These are phyloP conservation scores for Chiroxiphia lanceolata DNA, from an alignment of 2,797 vertebrate genomes.

Conservation along the genomic window DNA sequence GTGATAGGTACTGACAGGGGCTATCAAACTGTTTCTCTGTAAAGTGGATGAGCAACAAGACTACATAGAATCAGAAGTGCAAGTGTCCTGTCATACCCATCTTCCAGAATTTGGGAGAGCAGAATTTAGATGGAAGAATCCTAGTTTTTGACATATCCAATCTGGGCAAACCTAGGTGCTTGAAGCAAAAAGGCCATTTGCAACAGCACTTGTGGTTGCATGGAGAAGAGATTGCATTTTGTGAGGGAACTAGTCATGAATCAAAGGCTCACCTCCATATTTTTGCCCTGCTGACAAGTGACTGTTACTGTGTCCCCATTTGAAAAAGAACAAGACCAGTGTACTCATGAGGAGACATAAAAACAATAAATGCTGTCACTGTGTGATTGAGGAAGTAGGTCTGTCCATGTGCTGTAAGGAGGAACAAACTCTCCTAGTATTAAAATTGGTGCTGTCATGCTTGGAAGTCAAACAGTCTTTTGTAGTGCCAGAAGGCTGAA, in stretches of 20 bases:
- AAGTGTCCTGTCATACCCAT: slow-evolving; percentile 7
- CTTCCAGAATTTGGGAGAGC: background rate
- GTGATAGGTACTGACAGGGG: background rate
- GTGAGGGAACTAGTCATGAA: background rate
- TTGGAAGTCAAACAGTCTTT: background rate
- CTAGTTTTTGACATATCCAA: background rate
- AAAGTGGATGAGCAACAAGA: background rate
- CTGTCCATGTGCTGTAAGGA: background rate
- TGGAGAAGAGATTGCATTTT: background rate
- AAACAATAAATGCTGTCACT: background rate
- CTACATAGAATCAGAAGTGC: background rate
- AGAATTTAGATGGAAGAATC: background rate
- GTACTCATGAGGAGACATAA: background rate
- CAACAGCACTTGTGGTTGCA: background rate
- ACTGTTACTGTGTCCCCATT: background rate
- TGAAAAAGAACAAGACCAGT: background rate
- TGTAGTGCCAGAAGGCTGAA: background rate
- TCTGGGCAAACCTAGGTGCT: background rate
- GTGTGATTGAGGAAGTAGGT: background rate
- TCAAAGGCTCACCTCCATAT: background rate
- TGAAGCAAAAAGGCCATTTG: background rate
- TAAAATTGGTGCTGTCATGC: background rate
- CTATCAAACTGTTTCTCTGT: background rate
- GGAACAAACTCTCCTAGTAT: background rate
- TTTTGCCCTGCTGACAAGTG: background rate